These are phyloP conservation scores for Myzus persicae DNA, from an alignment of 1,140 invertebrate species.

Conservation along the genomic window DNA sequence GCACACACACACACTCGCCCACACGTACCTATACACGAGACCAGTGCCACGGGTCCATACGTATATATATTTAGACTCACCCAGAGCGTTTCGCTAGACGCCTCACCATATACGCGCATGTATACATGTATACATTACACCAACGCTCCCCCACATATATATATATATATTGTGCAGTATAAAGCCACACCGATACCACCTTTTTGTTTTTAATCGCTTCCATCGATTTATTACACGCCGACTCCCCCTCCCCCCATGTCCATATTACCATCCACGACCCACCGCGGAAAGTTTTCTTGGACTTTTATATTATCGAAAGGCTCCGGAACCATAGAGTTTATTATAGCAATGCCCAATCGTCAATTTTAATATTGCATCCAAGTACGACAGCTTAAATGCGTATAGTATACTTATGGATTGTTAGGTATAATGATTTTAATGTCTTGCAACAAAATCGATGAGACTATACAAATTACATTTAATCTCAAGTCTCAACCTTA, in stretches of 20 bases:
- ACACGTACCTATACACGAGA: background rate
- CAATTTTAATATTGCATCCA: background rate
- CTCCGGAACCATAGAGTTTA: background rate
- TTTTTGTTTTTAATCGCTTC: constrained; percentile 46
- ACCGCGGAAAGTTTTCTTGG: background rate
- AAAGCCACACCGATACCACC: background rate
- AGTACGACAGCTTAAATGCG: background rate
- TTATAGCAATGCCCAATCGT: background rate
- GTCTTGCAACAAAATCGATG: too few species aligned
- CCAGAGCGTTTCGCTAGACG: background rate
- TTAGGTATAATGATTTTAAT: too few species aligned
- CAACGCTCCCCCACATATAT: background rate
- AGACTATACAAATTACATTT: too few species aligned
- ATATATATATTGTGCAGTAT: background rate
- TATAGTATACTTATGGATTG: too few species aligned
- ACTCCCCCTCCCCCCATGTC: background rate
- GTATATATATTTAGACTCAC: background rate
- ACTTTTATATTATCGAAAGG: background rate
- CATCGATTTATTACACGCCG: constrained; percentile 23
- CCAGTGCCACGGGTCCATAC: background rate
- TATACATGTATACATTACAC: background rate
- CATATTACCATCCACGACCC: background rate
- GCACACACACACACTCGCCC: background rate
- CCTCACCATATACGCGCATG: background rate
- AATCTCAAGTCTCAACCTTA: too few species aligned